Conservation (phyloP, 2,888 invertebrate species). For the Ophion costatus region DNA sequence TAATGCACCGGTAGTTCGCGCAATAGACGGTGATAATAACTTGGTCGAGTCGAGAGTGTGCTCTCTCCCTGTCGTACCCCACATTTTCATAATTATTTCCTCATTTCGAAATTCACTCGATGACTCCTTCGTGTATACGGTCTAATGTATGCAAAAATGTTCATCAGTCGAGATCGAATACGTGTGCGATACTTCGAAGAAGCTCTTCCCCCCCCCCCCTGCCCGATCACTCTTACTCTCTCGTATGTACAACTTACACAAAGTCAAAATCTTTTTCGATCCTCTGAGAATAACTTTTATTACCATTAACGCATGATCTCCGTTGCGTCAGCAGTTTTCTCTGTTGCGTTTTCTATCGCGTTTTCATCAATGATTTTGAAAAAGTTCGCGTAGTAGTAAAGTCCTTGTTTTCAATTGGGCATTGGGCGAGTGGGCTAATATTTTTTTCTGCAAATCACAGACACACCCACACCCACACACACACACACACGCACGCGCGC, state of each 20-base stretch:
- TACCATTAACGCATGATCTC: not conserved
- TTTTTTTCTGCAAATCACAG: not conserved
- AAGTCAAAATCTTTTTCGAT: not conserved
- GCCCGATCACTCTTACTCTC: not conserved
- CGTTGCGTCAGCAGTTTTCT: not conserved
- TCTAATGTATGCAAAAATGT: not conserved
- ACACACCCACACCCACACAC: too few species aligned
- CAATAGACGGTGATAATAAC: conserved; percentile 67
- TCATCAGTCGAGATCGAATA: not conserved
- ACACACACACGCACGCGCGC: too few species aligned
- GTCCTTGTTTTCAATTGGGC: conserved; percentile 13
- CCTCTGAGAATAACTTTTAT: not conserved
- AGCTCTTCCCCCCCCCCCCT: not conserved
- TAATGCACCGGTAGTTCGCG: conserved; percentile 63
- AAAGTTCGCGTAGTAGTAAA: conserved; percentile 11
- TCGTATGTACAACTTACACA: not conserved
- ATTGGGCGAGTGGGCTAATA: not conserved
- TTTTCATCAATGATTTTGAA: conserved; percentile 4
- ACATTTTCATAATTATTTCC: conserved; percentile 78
- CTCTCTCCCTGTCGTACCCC: conserved; percentile 53
- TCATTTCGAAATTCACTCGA: conserved; percentile 73
- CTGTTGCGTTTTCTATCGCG: not conserved
- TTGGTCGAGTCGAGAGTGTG: conserved; percentile 54
- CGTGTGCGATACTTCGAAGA: not conserved
- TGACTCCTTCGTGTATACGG: conserved; percentile 38